Base-by-base conservation (phyloP, 2,888 invertebrate genomes). In the Tyria jacobaeae region DNA sequence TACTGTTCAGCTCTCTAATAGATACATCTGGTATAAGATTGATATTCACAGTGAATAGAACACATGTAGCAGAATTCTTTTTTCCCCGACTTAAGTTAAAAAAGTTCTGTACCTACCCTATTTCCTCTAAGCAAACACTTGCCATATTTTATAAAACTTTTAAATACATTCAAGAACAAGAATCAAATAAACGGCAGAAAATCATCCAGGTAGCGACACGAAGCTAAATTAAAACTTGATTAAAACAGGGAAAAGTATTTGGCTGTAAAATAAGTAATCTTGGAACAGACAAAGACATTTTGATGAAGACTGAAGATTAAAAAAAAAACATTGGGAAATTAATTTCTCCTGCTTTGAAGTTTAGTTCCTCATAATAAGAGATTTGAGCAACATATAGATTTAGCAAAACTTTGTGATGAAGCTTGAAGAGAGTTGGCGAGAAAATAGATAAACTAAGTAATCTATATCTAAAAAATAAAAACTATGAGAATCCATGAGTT, bases 261-360 rank as follows among this genome's bases (percentile, higher is more conserved):
- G 68, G 71, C 79, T 79, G 76, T 69, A 76, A 78, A 80, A 79
- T 79, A 79, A 80, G 79, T 80, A 81, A 80, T 81, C 78, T 68
- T 57, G 48, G 60, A 53, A 65, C 79, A 80, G 76, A 81, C 72
- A 75, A 75, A 78, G 69, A 72, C 68, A 76, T 71, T 76, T 73
- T 75, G 73, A 79, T 72, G 68, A 73, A 71, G 76, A 72, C 60
- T 69, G 62, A 60, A 77, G 70, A 81, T 77, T 65, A 70, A 79
- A n/a, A 80, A 78, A 73, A 70, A 73, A 76, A 74, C 73, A 75
- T 74, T 73, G 75, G n/a, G 56, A 75, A 76, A 76, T 76, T 76
- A 68, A 71, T 73, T 76, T 73, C 54, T 61, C 57, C 57, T 55
- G 49, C 75, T 79, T 80, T 77, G 79, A 75, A 73, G 77, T 75